A percentile compares a stretch with the other conserved stretches of the same genome.
phyloP scores from a whole-genome alignment of 1,140 invertebrate species.

The Nasonia vitripennis region DNA sequence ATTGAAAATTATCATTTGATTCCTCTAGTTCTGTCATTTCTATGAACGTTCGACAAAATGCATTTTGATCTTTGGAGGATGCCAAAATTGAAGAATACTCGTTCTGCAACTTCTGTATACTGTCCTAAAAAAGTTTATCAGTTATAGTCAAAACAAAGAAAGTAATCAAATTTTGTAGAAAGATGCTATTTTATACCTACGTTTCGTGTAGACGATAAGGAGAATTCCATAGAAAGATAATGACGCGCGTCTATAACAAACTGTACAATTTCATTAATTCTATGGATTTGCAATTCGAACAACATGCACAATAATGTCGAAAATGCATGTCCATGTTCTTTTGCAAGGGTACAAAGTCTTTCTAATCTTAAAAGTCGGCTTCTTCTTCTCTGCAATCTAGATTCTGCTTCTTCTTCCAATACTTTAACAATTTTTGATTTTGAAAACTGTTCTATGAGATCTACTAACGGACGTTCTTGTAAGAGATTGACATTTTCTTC shows the following conservation, averaged over 20 bases:
- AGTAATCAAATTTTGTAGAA: background rate
- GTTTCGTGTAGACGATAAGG: constrained; percentile 61
- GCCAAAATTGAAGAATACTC: constrained; percentile 58
- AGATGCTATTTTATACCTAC: constrained; percentile 60
- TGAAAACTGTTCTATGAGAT: constrained; percentile 59
- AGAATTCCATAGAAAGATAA: constrained; percentile 67
- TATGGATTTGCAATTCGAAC: constrained; percentile 65
- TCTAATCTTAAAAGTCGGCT: constrained; percentile 62
- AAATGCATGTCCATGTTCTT: constrained; percentile 65
- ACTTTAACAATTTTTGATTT: constrained; percentile 61
- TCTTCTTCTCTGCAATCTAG: constrained; percentile 59
- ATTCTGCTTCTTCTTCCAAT: constrained; percentile 58
- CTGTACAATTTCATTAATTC: constrained; percentile 62
- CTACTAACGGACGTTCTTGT: constrained; percentile 59
- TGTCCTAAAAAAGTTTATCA: constrained; percentile 59
- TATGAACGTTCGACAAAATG: constrained; percentile 64
- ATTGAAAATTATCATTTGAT: constrained; percentile 22
- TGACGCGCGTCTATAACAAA: constrained; percentile 65
- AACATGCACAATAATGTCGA: constrained; percentile 67
- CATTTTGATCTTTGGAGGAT: constrained; percentile 58
- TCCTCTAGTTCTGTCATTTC: constrained; percentile 60
- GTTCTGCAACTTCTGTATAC: constrained; percentile 63
- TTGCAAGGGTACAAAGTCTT: constrained; percentile 59
- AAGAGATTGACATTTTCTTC: constrained; percentile 65
- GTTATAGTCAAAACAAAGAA: background rate